phyloP scores from a whole-genome alignment of 2,888 invertebrate genomes.

The Lysandra bellargus region DNA sequence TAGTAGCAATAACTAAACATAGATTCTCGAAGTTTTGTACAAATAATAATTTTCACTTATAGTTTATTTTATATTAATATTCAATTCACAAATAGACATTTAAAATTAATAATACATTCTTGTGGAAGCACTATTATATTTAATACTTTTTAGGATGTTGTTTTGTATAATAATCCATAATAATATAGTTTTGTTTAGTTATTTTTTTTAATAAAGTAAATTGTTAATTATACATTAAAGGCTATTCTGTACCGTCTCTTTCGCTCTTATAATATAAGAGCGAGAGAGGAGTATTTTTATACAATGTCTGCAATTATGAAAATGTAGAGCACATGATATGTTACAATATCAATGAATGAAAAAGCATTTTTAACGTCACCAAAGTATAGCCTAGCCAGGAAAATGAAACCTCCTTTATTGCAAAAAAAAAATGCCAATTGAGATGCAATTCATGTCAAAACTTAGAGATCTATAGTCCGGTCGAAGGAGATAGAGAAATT shows the following conservation, averaged over 20 bases:
- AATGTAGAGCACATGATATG: background rate
- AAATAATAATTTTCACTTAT: slow-evolving; percentile 45
- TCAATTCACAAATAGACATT: slow-evolving; percentile 15
- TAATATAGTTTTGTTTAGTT: background rate
- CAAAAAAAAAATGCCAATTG: background rate
- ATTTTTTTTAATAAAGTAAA: background rate
- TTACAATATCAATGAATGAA: too few relatives aligned
- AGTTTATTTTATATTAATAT: slow-evolving; percentile 48
- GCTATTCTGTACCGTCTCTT: background rate
- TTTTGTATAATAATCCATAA: background rate
- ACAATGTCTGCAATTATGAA: background rate
- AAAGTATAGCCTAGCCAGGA: background rate
- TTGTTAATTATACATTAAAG: background rate
- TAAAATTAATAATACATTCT: slow-evolving; percentile 11
- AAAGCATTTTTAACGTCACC: background rate
- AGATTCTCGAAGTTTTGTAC: slow-evolving; percentile 53
- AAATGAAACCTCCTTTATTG: background rate
- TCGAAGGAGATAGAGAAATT: background rate
- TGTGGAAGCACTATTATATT: slow-evolving; percentile 18
- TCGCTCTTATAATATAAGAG: background rate
- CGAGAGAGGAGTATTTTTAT: background rate
- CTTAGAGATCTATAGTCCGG: background rate
- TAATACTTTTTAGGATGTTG: background rate
- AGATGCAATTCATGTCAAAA: background rate
- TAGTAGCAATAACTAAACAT: slow-evolving; percentile 30